Conservation (phyloP, 2,113 vertebrate genomes). For the Blennius ocellaris region DNA sequence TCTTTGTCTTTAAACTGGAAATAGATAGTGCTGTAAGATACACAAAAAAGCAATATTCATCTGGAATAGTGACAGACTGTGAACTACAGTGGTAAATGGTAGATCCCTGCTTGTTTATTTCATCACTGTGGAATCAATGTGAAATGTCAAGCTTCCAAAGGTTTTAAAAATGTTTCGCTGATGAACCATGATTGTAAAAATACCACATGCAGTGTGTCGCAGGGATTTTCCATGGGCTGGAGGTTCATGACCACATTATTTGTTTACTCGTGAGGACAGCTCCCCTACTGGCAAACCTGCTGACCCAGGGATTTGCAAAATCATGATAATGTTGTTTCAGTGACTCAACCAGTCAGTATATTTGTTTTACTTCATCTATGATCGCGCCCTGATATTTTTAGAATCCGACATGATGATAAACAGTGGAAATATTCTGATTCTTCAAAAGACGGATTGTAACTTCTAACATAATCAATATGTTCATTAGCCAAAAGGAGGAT, state of each 20-base stretch:
- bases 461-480: too few species aligned
- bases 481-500: too few species aligned
- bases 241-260: slow-evolving; percentile 12
- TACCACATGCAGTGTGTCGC: background rate
- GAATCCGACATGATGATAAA: too few species aligned
- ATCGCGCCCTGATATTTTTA: too few species aligned
- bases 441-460: too few species aligned
- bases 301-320: background rate
- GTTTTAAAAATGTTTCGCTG: slow-evolving; percentile 3
- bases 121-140: slow-evolving; percentile 14
- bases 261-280: slow-evolving; percentile 24
- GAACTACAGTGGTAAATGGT: slow-evolving; percentile 15
- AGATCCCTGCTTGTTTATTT: slow-evolving; percentile 37
- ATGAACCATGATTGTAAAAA: slow-evolving; percentile 25
- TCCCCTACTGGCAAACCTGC: slow-evolving; percentile 13
- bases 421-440: too few species aligned
- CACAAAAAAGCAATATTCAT: slow-evolving; percentile 63
- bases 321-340: background rate
- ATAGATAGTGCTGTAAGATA: slow-evolving; percentile 55
- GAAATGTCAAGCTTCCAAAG: slow-evolving; percentile 1
- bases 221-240: slow-evolving; percentile 30
- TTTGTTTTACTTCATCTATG: too few species aligned
- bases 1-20: slow-evolving; percentile 38
- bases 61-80: slow-evolving; percentile 42
- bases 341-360: too few species aligned